phyloP scores from a whole-genome alignment of 2,888 invertebrate genomes.

The Lypha dubia region DNA sequence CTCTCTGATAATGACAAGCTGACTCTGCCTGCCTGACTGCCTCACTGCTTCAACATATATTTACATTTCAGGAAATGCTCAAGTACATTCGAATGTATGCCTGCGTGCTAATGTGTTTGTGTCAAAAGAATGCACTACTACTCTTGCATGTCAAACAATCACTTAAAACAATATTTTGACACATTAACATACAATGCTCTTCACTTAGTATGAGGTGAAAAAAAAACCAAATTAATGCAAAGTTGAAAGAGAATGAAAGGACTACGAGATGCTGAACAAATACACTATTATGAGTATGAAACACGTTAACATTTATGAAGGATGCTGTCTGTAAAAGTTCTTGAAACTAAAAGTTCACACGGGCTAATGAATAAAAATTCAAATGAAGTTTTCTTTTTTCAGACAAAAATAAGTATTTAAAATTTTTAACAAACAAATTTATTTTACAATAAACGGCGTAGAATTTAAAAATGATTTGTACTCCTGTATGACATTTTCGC shows the following conservation, averaged over 20 bases:
- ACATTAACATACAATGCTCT: slow-evolving; percentile 68
- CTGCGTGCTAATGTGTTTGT: slow-evolving; percentile 45
- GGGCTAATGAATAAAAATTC: no score
- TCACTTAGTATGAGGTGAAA: slow-evolving; percentile 20
- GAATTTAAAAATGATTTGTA: no score
- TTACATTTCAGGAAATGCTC: slow-evolving; percentile 36
- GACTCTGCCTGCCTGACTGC: slow-evolving; percentile 44
- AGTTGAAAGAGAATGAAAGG: slow-evolving; percentile 44
- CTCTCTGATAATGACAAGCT: slow-evolving; percentile 69
- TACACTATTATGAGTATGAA: no score
- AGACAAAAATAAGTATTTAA: no score
- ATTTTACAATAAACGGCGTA: no score
- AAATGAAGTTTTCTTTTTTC: no score
- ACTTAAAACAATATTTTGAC: slow-evolving; percentile 68
- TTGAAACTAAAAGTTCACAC: no score
- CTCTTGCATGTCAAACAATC: slow-evolving; percentile 59
- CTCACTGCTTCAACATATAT: slow-evolving; percentile 52
- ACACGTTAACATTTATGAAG: no score
- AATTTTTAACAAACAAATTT: no score
- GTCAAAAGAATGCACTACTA: slow-evolving; percentile 54
- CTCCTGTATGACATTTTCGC: no score
- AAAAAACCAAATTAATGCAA: not conserved
- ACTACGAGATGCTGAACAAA: slow-evolving; percentile 16
- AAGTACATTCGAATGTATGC: not conserved
- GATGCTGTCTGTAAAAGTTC: no score